Evolutionary conservation across 2,113 vertebrate genomes (phyloP).

Genomic region (Hypocryptadius cinnamomeus): DNA sequence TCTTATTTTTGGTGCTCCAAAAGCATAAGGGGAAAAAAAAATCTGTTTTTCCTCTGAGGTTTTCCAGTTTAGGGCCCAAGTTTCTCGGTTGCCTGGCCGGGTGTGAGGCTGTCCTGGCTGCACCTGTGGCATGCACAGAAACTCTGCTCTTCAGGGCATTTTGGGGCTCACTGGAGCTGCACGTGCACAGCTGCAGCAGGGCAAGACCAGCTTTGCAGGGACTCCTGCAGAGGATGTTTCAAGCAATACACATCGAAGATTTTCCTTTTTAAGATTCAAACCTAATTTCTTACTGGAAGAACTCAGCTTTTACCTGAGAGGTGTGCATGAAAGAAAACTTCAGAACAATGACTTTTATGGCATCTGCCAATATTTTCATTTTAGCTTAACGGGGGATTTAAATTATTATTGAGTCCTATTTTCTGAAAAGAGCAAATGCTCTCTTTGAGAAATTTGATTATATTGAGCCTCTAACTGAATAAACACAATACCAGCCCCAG

Average conservation of each 20-base stretch:
- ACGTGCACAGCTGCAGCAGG: fast-evolving
- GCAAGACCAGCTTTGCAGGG: background rate
- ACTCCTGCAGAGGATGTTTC: background rate
- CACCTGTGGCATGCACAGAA: fast-evolving
- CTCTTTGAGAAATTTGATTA: conserved; percentile 49
- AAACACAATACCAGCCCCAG: conserved; percentile 36
- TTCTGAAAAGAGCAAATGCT: conserved; percentile 38
- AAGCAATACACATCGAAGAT: background rate
- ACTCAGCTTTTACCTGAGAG: background rate
- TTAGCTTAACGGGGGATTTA: conserved; percentile 13
- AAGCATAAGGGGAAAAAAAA: fast-evolving
- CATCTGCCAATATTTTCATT: conserved; percentile 48
- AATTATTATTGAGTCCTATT: conserved; percentile 52
- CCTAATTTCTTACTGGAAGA: background rate
- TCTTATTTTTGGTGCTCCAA: background rate
- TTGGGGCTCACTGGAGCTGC: background rate
- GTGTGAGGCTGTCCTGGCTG: background rate
- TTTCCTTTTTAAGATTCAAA: background rate
- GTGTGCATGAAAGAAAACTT: background rate
- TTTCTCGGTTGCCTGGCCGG: background rate
- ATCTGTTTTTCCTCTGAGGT: background rate
- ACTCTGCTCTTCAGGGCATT: background rate
- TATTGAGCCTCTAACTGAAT: conserved; percentile 47
- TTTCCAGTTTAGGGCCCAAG: background rate
- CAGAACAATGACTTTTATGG: background rate